Evolutionary conservation across 2,888 invertebrate genomes (phyloP), one percentile per base, ranked within the genome.

Genomic region (Amiota communis): DNA sequence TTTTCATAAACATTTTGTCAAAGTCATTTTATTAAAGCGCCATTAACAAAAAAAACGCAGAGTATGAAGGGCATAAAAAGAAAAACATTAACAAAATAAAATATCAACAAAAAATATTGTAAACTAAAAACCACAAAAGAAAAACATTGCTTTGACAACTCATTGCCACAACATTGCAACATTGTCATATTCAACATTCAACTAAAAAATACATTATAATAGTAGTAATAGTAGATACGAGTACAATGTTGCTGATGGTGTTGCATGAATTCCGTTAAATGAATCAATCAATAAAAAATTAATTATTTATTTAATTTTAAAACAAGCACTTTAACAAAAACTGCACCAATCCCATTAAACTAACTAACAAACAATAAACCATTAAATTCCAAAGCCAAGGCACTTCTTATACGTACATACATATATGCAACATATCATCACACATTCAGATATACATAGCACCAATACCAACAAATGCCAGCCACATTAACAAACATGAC

Each of bases 261-360:
- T 36, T 36, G 3, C 4, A 36, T 36, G 36, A 6, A 6, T 4
- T 6, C 36, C 4, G 36, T 78, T 76, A 73, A 81, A 79, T 84
- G 79, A 79, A 82, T 81, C 81, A 84, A 82, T 82, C 84, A 82
- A 82, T 82, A 84, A 76, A 81, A 81, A 84, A 84, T 76, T 74
- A 75, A 75, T 78, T 76, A 73, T 79, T 78, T 81, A 81, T 82
- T 84, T 82, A 79, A 82, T 82, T 84, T 82, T 79, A 82, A 82
- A 81, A 77, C 83, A 82, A 84, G 80, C 77, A 80, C 8, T 8
- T 13, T 17, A 82, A 78, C 78, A 76, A 79, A 80, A 77, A 71
- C 9, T n/a, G 17, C 13, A 10, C 17, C 12, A 23, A 53, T 20
- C 13, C 1, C 48, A 63, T 64, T 13, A 61, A 64, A 4, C 11